Base-by-base conservation (phyloP, 2,113 vertebrate genomes). In the Psilopogon haemacephalus region DNA sequence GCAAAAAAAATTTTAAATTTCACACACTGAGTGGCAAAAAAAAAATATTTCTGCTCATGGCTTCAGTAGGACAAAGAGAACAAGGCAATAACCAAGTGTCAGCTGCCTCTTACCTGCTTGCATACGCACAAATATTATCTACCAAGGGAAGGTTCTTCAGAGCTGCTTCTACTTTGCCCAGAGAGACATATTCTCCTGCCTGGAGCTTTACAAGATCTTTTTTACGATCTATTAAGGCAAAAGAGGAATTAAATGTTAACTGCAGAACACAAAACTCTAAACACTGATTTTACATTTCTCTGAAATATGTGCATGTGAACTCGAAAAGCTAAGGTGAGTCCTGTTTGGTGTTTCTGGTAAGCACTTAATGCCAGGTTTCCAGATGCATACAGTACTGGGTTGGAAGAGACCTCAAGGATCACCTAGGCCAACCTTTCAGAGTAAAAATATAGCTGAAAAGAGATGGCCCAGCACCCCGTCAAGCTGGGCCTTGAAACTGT, bases 181-280 rank as follows among this genome's bases (percentile, higher is more conserved):
- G 98, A 82, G 99, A 99, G 89, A 99, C 98, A 38, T 99, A 99
- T 88, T 99, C 99, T 88, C 99, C 99, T 4, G 98, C 98, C 95
- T 99, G 99, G 32, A 99, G 98, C 85, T 99, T 99, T 79, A 99
- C 99, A 95, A 99, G 97, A 95, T 99, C 99, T 95, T 99, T 99
- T 95, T 99, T 99, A 90, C 99, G 98, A 97, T 99, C 99, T 99
- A 75, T 28, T 3, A 24, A 20, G 60, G 33, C 27, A 74, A 88
- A 71, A 67, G 71, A 48, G 12, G 32, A 73, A 60, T 77, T 7
- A 55, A 71, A 8, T 0, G 0, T 75, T 81, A 78, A 84, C 56
- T 69, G 38, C 35, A 72, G 26, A 81, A 84, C 3, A 64, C 8
- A 84, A 71, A 38, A 13, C 4, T 50, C 6, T 7, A 56, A 12